These are phyloP conservation scores for Cephus rjabovi DNA, from an alignment of 2,888 invertebrate species.

Conservation along the genomic window DNA sequence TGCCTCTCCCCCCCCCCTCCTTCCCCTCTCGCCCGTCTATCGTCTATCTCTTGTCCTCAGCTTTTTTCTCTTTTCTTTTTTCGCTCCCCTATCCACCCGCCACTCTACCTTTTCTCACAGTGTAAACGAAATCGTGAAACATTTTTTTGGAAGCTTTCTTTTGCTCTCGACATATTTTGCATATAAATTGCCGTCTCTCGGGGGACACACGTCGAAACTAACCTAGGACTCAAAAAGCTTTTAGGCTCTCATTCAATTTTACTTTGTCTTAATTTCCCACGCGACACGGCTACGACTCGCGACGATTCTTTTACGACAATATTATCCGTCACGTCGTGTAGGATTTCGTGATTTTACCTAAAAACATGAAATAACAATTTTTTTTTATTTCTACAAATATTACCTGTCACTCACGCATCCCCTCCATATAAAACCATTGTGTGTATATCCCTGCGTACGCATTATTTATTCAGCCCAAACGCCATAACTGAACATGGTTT, in stretches of 20 bases:
- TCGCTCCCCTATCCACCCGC: too few relatives aligned
- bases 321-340: background rate
- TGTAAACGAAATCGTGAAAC: background rate
- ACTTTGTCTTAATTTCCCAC: conserved; percentile 11
- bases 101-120: background rate
- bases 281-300: background rate
- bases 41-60: conserved; percentile 8
- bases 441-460: too few relatives aligned
- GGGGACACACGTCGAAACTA: conserved; percentile 1
- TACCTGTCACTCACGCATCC: background rate
- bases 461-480: too few relatives aligned
- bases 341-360: background rate
- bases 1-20: too few relatives aligned
- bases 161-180: background rate
- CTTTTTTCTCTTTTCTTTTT: conserved; percentile 8
- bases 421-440: too few relatives aligned
- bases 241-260: conserved; percentile 13
- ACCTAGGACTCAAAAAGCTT: background rate
- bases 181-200: conserved; percentile 2
- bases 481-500: too few relatives aligned
- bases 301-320: background rate
- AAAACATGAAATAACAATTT: background rate
- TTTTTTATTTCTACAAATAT: background rate
- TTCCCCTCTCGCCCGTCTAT: background rate
- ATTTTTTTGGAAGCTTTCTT: background rate